A percentile compares a stretch with the other conserved stretches of the same genome.
phyloP scores from a whole-genome alignment of 2,797 vertebrate species.

The Peromyscus attwateri region DNA sequence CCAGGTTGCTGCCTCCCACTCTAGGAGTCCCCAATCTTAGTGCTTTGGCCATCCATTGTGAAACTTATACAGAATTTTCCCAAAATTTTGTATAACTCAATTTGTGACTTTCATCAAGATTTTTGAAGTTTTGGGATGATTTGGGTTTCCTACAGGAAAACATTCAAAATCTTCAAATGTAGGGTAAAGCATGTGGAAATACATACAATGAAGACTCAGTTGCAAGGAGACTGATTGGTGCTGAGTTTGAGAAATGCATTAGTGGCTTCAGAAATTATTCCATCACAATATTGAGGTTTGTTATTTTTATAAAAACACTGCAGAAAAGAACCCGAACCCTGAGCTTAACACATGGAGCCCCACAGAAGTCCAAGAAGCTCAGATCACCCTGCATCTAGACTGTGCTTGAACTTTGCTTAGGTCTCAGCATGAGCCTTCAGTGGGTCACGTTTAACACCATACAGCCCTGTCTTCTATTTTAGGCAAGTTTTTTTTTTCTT shows the following conservation, averaged over 20 bases:
- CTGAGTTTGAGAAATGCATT: conserved; percentile 76
- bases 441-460: conserved; percentile 73
- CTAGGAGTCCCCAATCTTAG: too few relatives aligned
- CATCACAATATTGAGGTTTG: conserved; percentile 78
- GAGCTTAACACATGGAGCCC: conserved; percentile 73
- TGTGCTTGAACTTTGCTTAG: conserved; percentile 83
- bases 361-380: conserved; percentile 79
- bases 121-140: neutral
- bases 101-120: conserved; percentile 5
- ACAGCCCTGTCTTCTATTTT: conserved; percentile 70
- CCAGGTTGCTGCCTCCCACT: neutral
- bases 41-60: neutral
- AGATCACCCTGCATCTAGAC: conserved; percentile 76
- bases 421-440: conserved; percentile 77
- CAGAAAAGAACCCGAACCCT: conserved; percentile 64
- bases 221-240: conserved; percentile 57
- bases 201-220: conserved; percentile 63
- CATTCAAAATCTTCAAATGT: neutral
- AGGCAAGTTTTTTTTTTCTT: conserved; percentile 52
- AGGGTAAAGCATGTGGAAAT: conserved; percentile 42
- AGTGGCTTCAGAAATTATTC: conserved; percentile 82
- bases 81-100: neutral
- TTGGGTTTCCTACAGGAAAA: neutral
- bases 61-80: neutral
- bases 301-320: conserved; percentile 70